A percentile compares a stretch with the other conserved stretches of the same genome.
These are phyloP conservation scores for Pogonocichla stellata DNA, from an alignment of 2,113 vertebrate species.

Conservation along the genomic window DNA sequence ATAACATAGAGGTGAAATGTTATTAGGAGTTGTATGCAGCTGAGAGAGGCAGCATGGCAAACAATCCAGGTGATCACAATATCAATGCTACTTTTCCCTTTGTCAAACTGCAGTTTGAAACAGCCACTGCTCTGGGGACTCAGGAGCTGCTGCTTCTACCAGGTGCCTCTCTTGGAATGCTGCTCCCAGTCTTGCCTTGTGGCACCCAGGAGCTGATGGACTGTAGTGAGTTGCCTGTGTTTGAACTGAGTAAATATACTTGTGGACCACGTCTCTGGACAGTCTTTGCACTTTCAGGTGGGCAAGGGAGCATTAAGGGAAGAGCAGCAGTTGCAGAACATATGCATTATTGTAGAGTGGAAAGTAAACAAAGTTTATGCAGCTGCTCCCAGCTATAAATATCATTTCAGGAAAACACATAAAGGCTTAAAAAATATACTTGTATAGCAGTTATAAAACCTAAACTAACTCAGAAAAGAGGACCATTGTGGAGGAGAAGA, in stretches of 20 bases:
- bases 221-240: not conserved
- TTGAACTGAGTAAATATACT: not conserved
- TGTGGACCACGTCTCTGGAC: not conserved
- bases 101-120: not conserved
- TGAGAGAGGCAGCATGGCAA: not conserved
- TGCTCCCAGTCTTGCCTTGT: not conserved
- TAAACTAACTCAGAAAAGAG: not conserved
- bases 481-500: not conserved
- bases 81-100: not conserved
- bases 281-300: not conserved
- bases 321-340: not conserved
- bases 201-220: not conserved
- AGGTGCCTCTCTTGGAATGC: not conserved
- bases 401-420: not conserved
- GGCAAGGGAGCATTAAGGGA: not conserved
- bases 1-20: not conserved
- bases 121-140: not conserved
- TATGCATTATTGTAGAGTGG: not conserved
- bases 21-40: not conserved
- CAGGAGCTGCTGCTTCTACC: not conserved
- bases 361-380: not conserved
- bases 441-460: not conserved
- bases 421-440: not conserved
- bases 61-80: not conserved
- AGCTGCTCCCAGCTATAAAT: not conserved